A percentile compares a stretch with the other conserved stretches of the same genome.
Conservation (phyloP, 2,113 vertebrate genomes). For the Lynx canadensis region DNA sequence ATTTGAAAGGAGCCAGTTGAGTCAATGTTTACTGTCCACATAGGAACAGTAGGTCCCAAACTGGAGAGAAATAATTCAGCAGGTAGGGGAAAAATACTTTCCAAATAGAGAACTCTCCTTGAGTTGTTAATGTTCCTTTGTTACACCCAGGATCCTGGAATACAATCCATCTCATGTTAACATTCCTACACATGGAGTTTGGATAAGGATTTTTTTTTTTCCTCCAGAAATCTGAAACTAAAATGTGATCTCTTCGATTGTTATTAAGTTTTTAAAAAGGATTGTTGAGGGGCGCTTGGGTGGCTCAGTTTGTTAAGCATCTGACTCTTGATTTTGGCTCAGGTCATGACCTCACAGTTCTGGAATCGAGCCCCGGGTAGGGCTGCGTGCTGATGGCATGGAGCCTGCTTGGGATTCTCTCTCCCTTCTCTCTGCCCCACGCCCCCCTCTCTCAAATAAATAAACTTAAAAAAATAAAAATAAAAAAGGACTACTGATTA, state of each 20-base stretch:
- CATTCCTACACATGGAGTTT: not conserved
- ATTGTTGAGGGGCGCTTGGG: not conserved
- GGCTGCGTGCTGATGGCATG: too few relatives aligned
- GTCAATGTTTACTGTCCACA: not conserved
- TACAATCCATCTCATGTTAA: not conserved
- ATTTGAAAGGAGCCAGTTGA: not conserved
- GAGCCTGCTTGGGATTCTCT: too few relatives aligned
- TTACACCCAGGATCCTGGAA: not conserved
- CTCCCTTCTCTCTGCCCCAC: too few relatives aligned
- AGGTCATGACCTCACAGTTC: too few relatives aligned
- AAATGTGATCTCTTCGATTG: not conserved
- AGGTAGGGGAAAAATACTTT: not conserved
- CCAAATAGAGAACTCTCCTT: not conserved
- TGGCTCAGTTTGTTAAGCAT: too few relatives aligned
- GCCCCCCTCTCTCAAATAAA: too few relatives aligned
- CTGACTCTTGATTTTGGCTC: too few relatives aligned
- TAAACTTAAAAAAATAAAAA: too few relatives aligned
- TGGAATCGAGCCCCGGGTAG: too few relatives aligned
- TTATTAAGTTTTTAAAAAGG: not conserved
- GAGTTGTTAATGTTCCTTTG: not conserved
- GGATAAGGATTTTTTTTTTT: not conserved
- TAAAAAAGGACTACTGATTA: not conserved
- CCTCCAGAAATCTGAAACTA: not conserved
- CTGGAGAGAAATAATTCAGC: not conserved
- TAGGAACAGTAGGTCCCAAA: not conserved